Conservation (phyloP, 1,140 invertebrate species). For the Drosophila lacteicornis region DNA sequence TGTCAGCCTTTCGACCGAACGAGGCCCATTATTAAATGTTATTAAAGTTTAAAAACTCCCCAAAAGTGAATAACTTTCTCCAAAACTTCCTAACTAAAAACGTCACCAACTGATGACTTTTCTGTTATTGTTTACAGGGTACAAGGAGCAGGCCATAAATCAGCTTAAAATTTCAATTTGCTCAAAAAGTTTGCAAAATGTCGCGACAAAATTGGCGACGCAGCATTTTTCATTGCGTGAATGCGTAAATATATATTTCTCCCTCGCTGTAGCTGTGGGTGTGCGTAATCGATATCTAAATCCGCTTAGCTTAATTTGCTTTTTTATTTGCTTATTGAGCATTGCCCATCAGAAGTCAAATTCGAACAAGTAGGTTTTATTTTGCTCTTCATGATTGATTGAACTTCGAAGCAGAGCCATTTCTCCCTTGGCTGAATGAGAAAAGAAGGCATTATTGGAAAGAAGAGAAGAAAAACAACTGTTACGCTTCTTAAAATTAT, state of each 20-base stretch:
- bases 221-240: conserved; percentile 6
- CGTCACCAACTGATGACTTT: neutral
- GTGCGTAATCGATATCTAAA: conserved; percentile 40
- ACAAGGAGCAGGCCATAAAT: conserved; percentile 16
- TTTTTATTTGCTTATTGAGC: conserved; percentile 36
- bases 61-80: neutral
- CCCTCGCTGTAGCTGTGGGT: neutral
- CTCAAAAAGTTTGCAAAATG: conserved; percentile 27
- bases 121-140: conserved; percentile 5
- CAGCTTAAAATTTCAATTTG: conserved; percentile 29
- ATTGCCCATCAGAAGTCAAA: conserved; percentile 21
- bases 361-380: conserved; percentile 16
- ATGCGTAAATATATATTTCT: neutral
- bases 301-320: conserved; percentile 40
- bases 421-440: too few relatives aligned
- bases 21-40: neutral
- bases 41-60: neutral
- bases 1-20: neutral
- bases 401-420: neutral
- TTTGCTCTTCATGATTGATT: conserved; percentile 27
- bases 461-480: conserved; percentile 3
- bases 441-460: neutral
- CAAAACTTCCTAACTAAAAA: too few relatives aligned
- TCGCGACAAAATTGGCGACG: conserved; percentile 7
- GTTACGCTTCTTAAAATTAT: conserved; percentile 10